Percentiles rank a stretch among this genome's conserved stretches.
Evolutionary conservation across 2,888 invertebrate genomes (phyloP).

Genomic region (Microctonus hyperodae): DNA sequence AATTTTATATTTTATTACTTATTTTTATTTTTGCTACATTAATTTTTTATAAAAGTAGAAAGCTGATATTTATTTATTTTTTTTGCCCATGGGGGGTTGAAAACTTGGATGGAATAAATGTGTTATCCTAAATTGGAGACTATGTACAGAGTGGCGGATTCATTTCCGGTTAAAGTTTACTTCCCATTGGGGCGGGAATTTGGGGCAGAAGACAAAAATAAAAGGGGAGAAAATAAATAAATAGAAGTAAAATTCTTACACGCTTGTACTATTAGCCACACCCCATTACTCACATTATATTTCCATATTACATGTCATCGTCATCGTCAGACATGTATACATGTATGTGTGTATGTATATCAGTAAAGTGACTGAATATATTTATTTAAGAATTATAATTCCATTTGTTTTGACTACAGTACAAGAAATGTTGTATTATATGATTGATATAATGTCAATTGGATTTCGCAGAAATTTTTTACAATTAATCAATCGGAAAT

Average conservation of each 20-base stretch:
- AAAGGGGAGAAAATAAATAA: too few species aligned
- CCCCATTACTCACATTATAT: not conserved
- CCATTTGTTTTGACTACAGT: not conserved
- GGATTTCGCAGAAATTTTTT: not conserved
- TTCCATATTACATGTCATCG: not conserved
- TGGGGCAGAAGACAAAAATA: not conserved
- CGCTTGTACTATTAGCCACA: not conserved
- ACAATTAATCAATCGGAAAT: not conserved
- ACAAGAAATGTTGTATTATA: too few species aligned
- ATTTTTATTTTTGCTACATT: too few species aligned
- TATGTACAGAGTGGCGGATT: not conserved
- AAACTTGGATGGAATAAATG: not conserved
- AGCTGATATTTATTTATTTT: too few species aligned
- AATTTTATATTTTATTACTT: too few species aligned
- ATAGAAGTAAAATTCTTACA: not conserved
- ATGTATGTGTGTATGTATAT: not conserved
- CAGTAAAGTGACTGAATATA: not conserved
- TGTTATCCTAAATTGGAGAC: not conserved
- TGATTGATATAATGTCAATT: too few species aligned
- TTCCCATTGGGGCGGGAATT: not conserved
- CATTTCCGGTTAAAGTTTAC: not conserved
- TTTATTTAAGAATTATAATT: not conserved
- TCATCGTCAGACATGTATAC: not conserved
- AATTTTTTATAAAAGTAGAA: too few species aligned
- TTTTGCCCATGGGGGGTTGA: not conserved